These are phyloP conservation scores for Sebastes dallii DNA, from an alignment of 2,797 vertebrate genomes.

Conservation along the genomic window DNA sequence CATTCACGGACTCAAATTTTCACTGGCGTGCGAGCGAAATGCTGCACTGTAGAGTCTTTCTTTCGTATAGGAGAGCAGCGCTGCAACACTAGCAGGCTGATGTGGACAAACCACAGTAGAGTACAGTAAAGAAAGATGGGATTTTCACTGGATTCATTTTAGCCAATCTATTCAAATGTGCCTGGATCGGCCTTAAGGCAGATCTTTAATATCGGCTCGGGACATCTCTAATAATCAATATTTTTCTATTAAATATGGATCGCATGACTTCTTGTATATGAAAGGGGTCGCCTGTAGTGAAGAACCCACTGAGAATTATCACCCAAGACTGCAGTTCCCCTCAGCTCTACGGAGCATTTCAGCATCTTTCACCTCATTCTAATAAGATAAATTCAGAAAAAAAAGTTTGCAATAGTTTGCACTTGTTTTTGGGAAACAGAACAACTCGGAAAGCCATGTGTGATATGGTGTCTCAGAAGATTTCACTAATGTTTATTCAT, in stretches of 20 bases:
- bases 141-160: not conserved
- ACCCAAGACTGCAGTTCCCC: not conserved
- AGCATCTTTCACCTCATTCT: not conserved
- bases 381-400: not conserved
- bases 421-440: not conserved
- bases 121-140: not conserved
- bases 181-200: not conserved
- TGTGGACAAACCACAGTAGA: not conserved
- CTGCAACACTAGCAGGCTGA: not conserved
- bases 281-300: not conserved
- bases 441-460: not conserved
- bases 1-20: not conserved
- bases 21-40: not conserved
- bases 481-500: conserved; percentile 31
- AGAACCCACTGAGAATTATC: not conserved
- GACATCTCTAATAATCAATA: not conserved
- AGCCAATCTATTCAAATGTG: not conserved
- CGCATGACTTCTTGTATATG: not conserved
- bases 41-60: not conserved
- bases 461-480: conserved; percentile 9
- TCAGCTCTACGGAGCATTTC: not conserved
- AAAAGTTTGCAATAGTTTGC: not conserved
- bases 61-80: not conserved
- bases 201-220: not conserved
- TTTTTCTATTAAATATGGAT: conserved; percentile 6